phyloP scores from a whole-genome alignment of 2,888 invertebrate genomes.

The Polyommatus iphigenia region DNA sequence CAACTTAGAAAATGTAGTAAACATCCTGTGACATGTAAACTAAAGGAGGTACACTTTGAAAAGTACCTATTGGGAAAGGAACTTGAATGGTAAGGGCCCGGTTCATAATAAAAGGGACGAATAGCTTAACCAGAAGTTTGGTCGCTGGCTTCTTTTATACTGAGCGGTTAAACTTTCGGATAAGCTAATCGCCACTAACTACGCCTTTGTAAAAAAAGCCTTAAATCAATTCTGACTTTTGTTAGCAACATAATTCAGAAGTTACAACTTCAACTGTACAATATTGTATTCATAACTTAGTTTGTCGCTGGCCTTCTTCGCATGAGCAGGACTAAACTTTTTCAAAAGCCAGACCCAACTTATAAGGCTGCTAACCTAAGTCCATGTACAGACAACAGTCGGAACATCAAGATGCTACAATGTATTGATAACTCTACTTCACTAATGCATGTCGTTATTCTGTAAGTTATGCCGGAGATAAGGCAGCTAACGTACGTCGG shows the following conservation, averaged over 20 bases:
- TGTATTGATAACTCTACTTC: not conserved
- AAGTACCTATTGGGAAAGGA: not conserved
- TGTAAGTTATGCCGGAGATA: conserved; percentile 50
- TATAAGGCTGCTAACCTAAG: not conserved
- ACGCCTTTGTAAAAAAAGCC: too few species aligned
- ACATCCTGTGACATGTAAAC: not conserved
- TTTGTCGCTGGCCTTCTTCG: too few species aligned
- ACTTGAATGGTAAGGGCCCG: not conserved
- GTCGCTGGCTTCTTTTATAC: too few species aligned
- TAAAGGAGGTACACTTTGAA: not conserved
- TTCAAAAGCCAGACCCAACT: too few species aligned
- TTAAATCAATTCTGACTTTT: too few species aligned
- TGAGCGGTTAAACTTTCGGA: not conserved
- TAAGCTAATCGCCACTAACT: not conserved
- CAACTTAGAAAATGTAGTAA: not conserved
- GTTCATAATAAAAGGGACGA: not conserved
- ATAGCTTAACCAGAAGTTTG: too few species aligned
- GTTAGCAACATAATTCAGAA: too few species aligned
- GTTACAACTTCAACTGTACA: too few species aligned
- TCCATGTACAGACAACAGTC: not conserved
- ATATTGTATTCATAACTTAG: too few species aligned
- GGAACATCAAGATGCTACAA: not conserved
- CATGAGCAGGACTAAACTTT: too few species aligned
- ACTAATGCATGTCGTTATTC: not conserved
- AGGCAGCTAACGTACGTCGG: conserved; percentile 53